A percentile compares a stretch with the other conserved stretches of the same genome.
Evolutionary conservation across 1,140 invertebrate species (phyloP).

Genomic region (Eulimnadia texana): DNA sequence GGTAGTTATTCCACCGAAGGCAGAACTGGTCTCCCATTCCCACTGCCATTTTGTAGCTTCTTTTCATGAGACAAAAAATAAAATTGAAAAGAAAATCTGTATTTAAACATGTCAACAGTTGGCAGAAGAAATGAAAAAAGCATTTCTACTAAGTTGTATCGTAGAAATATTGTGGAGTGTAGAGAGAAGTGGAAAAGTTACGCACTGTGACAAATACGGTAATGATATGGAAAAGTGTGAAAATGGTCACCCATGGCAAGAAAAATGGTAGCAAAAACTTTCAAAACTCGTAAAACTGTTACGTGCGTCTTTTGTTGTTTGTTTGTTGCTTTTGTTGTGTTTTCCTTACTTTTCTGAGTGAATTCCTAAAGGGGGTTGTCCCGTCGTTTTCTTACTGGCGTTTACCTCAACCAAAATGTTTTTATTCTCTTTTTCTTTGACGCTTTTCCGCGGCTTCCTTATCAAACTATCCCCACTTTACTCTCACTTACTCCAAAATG

Average conservation of each 20-base stretch:
- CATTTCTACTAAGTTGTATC: too few species aligned
- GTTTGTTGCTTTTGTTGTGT: neutral
- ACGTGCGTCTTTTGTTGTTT: too few species aligned
- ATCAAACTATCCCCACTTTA: neutral
- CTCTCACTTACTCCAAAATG: neutral
- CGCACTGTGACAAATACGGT: neutral
- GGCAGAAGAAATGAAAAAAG: too few species aligned
- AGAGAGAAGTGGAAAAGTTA: too few species aligned
- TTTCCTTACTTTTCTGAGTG: neutral
- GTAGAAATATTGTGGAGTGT: too few species aligned
- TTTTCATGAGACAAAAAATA: too few species aligned
- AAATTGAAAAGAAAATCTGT: too few species aligned
- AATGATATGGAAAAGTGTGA: neutral
- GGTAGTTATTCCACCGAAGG: conserved; percentile 77
- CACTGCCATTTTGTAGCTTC: conserved; percentile 9
- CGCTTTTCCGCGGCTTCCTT: neutral
- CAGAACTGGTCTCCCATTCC: conserved; percentile 38
- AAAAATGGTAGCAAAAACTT: neutral
- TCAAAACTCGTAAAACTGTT: too few species aligned
- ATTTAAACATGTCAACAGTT: too few species aligned
- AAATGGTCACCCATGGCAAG: neutral
- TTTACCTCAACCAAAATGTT: neutral
- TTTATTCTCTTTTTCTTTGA: neutral
- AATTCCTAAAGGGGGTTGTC: neutral
- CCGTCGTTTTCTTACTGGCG: neutral